A percentile compares a stretch with the other conserved stretches of the same genome.
These are phyloP conservation scores for Catharus bicknelli DNA, from an alignment of 2,113 vertebrate genomes.

Conservation along the genomic window DNA sequence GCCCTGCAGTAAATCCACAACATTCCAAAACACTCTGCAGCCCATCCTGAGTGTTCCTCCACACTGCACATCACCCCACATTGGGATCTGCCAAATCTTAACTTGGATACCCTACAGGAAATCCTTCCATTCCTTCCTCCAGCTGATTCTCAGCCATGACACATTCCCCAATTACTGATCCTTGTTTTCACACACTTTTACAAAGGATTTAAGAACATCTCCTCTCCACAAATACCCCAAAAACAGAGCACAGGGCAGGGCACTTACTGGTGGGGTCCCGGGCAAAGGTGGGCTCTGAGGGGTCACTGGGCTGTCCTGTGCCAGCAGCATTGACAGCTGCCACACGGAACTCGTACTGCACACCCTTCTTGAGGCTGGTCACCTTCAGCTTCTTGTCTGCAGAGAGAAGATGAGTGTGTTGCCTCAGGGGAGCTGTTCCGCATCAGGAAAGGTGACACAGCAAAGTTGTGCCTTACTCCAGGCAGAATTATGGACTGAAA, in stretches of 20 bases:
- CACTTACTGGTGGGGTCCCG: slow-evolving; percentile 83
- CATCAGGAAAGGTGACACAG: background rate
- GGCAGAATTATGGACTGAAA: background rate
- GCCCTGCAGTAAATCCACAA: background rate
- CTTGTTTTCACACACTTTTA: background rate
- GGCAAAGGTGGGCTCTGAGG: slow-evolving; percentile 82
- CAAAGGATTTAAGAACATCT: background rate
- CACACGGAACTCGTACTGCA: slow-evolving; percentile 89
- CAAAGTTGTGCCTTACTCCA: background rate
- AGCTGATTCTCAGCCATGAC: background rate
- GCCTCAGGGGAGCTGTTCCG: background rate
- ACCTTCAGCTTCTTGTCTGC: slow-evolving; percentile 79
- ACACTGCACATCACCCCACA: background rate
- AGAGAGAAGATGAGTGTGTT: background rate
- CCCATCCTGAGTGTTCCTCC: background rate
- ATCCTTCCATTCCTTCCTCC: background rate
- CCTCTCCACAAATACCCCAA: accelerated
- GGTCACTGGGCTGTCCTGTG: slow-evolving; percentile 79
- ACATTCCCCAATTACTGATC: background rate
- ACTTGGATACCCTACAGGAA: background rate
- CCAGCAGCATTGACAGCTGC: slow-evolving; percentile 86
- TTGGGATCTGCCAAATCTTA: background rate
- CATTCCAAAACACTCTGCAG: accelerated
- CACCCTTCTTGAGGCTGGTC: slow-evolving; percentile 78
- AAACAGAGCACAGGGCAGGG: background rate